A percentile compares a stretch with the other conserved stretches of the same genome.
Evolutionary conservation across 2,797 vertebrate species (phyloP).

Genomic region (Avahi laniger): DNA sequence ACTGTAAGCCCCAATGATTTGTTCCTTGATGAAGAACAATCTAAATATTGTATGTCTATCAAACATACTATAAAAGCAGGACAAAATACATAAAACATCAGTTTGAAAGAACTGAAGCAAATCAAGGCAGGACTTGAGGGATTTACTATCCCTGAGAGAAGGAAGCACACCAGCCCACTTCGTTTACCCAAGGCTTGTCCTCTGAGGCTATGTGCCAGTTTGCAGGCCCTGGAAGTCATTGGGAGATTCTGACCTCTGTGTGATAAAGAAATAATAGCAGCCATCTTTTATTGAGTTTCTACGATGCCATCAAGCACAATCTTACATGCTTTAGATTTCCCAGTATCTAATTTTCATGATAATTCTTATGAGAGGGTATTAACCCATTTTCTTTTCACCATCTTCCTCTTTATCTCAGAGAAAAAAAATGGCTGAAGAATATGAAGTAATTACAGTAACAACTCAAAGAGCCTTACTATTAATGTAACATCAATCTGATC

Average conservation of each 20-base stretch:
- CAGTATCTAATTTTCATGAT: not conserved
- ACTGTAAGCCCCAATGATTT: not conserved
- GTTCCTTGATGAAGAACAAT: not conserved
- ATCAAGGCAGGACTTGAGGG: not conserved
- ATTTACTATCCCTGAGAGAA: not conserved
- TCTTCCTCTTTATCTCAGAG: not conserved
- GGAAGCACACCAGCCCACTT: not conserved
- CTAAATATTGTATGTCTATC: not conserved
- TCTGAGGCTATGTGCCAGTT: not conserved
- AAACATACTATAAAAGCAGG: not conserved
- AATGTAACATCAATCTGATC: not conserved
- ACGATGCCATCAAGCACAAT: not conserved
- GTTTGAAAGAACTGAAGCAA: not conserved
- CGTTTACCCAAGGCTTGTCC: not conserved
- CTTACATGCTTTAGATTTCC: not conserved
- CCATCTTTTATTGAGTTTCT: not conserved
- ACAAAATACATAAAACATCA: not conserved
- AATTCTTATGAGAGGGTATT: not conserved
- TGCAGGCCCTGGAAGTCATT: not conserved
- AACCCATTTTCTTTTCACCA: conserved; percentile 9
- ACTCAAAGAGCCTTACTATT: not conserved
- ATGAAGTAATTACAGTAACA: not conserved
- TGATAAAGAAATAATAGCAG: not conserved
- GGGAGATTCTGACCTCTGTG: not conserved
- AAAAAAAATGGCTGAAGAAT: not conserved